These are phyloP conservation scores for Lepeophtheirus salmonis DNA, from an alignment of 1,140 invertebrate species.

Conservation along the genomic window DNA sequence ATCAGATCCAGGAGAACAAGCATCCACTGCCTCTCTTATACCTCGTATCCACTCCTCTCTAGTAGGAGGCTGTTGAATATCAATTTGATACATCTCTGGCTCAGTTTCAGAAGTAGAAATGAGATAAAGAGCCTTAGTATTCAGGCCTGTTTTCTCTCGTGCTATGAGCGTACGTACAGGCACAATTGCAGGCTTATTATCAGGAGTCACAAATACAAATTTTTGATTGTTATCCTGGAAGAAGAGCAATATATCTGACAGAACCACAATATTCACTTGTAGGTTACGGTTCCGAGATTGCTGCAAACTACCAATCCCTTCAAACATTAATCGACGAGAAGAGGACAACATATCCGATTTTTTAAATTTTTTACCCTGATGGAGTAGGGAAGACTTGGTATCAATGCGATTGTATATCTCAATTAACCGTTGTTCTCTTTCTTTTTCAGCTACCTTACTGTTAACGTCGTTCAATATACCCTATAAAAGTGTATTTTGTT, in stretches of 20 bases:
- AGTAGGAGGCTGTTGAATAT: conserved; percentile 67
- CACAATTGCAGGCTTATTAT: conserved; percentile 55
- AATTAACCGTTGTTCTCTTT: conserved; percentile 62
- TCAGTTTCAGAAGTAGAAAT: conserved; percentile 57
- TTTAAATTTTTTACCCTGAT: conserved; percentile 67
- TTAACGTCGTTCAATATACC: conserved; percentile 72
- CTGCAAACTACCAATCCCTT: conserved; percentile 61
- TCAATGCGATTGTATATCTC: conserved; percentile 85
- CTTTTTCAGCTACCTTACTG: conserved; percentile 72
- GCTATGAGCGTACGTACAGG: conserved; percentile 74
- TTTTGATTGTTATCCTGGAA: conserved; percentile 61
- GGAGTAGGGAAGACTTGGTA: conserved; percentile 65
- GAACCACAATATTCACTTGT: conserved; percentile 60
- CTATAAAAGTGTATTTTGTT: conserved; percentile 25
- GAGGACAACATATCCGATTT: conserved; percentile 74
- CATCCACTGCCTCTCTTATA: conserved; percentile 40
- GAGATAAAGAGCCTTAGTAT: conserved; percentile 66
- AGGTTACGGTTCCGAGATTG: conserved; percentile 62
- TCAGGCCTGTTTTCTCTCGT: conserved; percentile 33
- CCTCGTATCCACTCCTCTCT: conserved; percentile 69
- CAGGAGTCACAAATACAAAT: conserved; percentile 35
- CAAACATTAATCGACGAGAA: conserved; percentile 62
- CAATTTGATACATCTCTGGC: conserved; percentile 87
- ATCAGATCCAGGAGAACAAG: conserved; percentile 31
- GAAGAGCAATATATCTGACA: conserved; percentile 78